Base-by-base conservation (phyloP, 2,888 invertebrate species). In the Dichetophora obliterata region DNA sequence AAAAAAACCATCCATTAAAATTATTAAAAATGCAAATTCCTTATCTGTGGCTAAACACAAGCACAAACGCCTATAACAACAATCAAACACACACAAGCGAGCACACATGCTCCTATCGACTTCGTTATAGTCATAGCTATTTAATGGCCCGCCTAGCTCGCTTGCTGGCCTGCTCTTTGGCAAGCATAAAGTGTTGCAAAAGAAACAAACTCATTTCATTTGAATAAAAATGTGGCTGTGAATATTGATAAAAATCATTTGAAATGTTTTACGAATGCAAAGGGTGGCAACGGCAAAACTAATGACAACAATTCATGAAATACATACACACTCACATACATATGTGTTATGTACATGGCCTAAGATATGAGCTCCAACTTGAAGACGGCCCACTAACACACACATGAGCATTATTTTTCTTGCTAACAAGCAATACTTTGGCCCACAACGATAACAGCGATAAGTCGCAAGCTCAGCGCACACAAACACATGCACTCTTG, bases 171-270 rank as follows among this genome's bases (percentile, higher is more conserved):
- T 14, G 19, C 59, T 59, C 59, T 27, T 61, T 61, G 59, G 24
- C 24, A 61, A 27, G 59, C 14, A 61, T 61, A 61, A 24, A 27
- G 27, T 24, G 16, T 5, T 24, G 14, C 14, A 5, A 27, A 61
- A 24, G 59, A 61, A 61, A 27, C 59, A 16, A 4, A 24, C 22
- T 22, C 22, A 61, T 66, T 37, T 19, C 43, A 66, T 66, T 66
- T 66, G 43, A 54, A 70, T 70, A n/a, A 27, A 27, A 52, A 70
- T 71, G 57, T 71, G 37, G 14, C 71, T 57, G 37, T 57, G 71
- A 57, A 71, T 43, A 59, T 24, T 59, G 71, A 71, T 57, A 71
- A 43, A 43, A 59, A 34, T 71, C 59, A 43, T 69, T 52, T 52
- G 52, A 50, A 66, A 66, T 43, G n/a, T 59, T 59, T 16, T 27